A percentile compares a stretch with the other conserved stretches of the same genome.
phyloP scores from a whole-genome alignment of 2,113 vertebrate genomes.

The Isurus oxyrinchus region DNA sequence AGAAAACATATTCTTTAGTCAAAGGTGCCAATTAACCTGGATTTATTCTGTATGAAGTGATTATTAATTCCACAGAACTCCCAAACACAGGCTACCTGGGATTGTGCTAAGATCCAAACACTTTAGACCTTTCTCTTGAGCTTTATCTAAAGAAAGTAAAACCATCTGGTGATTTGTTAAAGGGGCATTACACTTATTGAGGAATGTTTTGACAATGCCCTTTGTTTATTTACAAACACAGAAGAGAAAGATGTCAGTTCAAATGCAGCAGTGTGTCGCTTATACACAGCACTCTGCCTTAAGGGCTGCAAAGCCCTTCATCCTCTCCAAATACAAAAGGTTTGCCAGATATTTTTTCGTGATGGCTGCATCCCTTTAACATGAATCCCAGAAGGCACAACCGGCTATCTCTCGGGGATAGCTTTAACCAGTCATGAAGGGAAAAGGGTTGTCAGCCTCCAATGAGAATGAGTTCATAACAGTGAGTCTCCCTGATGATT shows the following conservation, averaged over 20 bases:
- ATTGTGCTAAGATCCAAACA: background rate
- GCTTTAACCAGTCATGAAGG: constrained; percentile 8
- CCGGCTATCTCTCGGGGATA: background rate
- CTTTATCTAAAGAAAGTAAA: constrained; percentile 20
- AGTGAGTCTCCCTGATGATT: constrained; percentile 9
- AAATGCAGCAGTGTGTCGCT: background rate
- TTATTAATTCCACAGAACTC: background rate
- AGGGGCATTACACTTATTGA: background rate
- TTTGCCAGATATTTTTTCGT: background rate
- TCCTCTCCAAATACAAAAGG: background rate
- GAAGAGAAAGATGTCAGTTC: background rate
- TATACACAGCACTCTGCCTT: background rate
- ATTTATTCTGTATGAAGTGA: background rate
- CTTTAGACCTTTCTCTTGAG: background rate
- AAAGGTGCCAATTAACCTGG: background rate
- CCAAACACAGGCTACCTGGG: background rate
- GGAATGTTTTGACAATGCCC: background rate
- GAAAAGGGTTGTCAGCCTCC: constrained; percentile 5
- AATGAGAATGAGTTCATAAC: constrained; percentile 24
- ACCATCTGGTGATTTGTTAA: background rate
- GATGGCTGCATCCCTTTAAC: background rate
- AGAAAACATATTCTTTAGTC: background rate
- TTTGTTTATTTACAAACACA: constrained; percentile 19
- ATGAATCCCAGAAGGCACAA: background rate
- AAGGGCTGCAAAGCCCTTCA: background rate